Evolutionary conservation across 2,888 invertebrate genomes (phyloP), one percentile per base, ranked within the genome.

Genomic region (Zootermopsis nevadensis): DNA sequence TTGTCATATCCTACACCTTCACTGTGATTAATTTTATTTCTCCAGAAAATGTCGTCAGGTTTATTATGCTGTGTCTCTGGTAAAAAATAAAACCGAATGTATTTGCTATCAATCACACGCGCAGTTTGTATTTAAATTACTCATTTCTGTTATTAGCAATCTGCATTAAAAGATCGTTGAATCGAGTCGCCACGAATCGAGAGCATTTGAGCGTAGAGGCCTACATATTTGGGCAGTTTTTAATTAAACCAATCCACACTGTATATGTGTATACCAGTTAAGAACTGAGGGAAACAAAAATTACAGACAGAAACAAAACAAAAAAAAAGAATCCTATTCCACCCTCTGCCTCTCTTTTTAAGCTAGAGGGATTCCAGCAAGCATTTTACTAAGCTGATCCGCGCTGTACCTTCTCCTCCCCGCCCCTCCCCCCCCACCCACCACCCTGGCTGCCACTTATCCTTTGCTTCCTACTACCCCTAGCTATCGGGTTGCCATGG

Each of bases 401-500:
- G 53, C 72, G 30, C 66, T 55, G 15, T 67, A 30, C n/a, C 22
- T 80, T 30, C 67, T 38, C 33, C 31, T 42, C 42, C 33, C 42
- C n/a, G 55, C 35, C 81, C 77, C 77, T 77, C 66, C 22, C 77
- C 81, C 79, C 30, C 72, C 55, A 27, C 80, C 81, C 81, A 48
- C 35, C 42, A 30, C 67, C 79, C 77, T 53, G 72, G 60, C 55
- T 77, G 82, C 48, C 82, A 82, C 84, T 84, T 84, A 84, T 84
- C 84, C 84, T 84, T 84, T 81, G 82, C 80, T 72, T 74, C 81
- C 81, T 79, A 48, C 79, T 60, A 81, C 69, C 76, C 83, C 81
- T 35, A 77, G 77, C 84, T 84, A 84, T 84, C 83, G 84, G 81
- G 84, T 84, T 82, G 81, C 83, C 80, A 85, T 80, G 82, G 83